Base-by-base conservation (phyloP, 2,113 vertebrate genomes). In the Maccullochella peelii region DNA sequence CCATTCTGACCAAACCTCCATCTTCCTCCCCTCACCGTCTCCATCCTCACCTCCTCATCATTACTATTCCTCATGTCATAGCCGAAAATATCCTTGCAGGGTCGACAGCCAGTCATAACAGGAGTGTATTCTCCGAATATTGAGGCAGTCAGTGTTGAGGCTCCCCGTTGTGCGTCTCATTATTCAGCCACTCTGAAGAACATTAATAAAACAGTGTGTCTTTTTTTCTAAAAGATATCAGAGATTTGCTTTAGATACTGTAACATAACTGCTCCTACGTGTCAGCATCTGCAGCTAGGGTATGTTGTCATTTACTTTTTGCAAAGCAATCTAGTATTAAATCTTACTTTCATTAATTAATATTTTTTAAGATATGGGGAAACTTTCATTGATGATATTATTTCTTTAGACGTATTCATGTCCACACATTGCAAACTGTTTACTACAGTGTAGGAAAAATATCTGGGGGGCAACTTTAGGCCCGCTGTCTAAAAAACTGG, bases 81-180 rank as follows among this genome's bases (percentile, higher is more conserved):
- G 73, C 65, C 9, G 15, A 78, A 88, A 88, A 86, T 84, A 81
- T 80, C 59, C 57, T 52, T 49, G 57, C 58, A 18, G 63, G 54
- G 80, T 40, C 25, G 40, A 72, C 66, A 87, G 67, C 12, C 25
- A 73, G 40, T 74, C 66, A 59, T 15, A 78, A 27, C 78, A 77
- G 58, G 18, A 44, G 15, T 50, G 38, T 38, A 11, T 79, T 61
- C 68, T 65, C 36, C 5, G 40, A 62, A 6, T 54, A 23, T 4
- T 71, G 38, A 68, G n/a, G 74, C 62, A 73, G 62, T 67, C 65
- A 55, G 73, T 33, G 74, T 15, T 47, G 65, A 81, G 6, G 59
- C 30, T 69, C 67, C 80, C 77, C 25, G 27, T 5, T 67, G 73
- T 50, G 66, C 14, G 44, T 69, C 63, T 87, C 63, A 80, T 72